Evolutionary conservation across 2,797 vertebrate genomes (phyloP), one percentile per base, ranked within the genome.

Genomic region (Psittacula echo): DNA sequence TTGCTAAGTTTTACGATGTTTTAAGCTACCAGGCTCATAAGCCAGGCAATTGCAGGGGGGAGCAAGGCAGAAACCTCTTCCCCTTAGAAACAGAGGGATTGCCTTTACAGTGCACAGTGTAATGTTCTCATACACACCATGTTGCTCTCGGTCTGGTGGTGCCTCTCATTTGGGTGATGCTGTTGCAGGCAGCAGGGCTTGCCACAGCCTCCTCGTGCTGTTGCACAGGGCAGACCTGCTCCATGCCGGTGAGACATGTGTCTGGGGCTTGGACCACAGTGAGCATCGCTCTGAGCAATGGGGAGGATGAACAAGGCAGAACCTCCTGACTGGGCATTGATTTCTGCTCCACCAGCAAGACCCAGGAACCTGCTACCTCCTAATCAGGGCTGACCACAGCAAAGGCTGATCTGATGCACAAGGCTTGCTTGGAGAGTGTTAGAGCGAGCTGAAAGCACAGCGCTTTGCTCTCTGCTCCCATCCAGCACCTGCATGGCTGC

Each of bases 231-330:
- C 67, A 87, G 58, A 65, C 3, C 42, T 10, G 8, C 64, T 91
- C 51, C 22, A 0, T 11, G 41, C 80, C 53, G 76, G 54, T 1
- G 2, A 81, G 83, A 79, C 75, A 61, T 1, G 0, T 0, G 2
- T 37, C 60, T 15, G 0, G 2, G 37, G 48, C 76, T 7, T 3
- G 30, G 90, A 56, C 44, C 0, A 0, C 60, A 29, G 42, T 3
- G 1, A 77, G n/a, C 0, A 0, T 71, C 53, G 70, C 41, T 44
- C n/a, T 74, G 3, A 5, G 1, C 1, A 0, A 42, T 1, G 3
- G 13, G 10, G 10, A 1, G 6, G 66, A 84, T 61, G 74, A 54
- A 87, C 3, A 6, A 2, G 16, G 64, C 67, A 79, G 60, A 66
- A 89, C n/a, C 67, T 34, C 85, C 81, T 74, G 67, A 16, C 47